Evolutionary conservation across 2,888 invertebrate species (phyloP), one percentile per base, ranked within the genome.

Genomic region (Cephus runcator): DNA sequence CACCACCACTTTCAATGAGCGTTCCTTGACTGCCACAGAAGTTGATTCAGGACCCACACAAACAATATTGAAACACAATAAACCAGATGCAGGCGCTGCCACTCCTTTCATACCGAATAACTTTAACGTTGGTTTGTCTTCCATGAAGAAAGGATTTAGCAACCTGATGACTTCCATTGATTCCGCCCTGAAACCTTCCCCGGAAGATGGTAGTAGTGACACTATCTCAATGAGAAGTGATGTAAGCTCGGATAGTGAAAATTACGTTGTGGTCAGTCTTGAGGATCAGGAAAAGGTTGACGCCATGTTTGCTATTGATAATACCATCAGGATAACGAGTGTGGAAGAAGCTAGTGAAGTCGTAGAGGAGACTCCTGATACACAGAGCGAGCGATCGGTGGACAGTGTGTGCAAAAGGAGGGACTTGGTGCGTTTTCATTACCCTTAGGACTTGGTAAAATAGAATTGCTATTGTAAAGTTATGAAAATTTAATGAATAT

Each of bases 301-400:
- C 80, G 93, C 94, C 1, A 94, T 87, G 34, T 91, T 91, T 75
- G 85, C 88, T 4, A 84, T 89, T 11, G 88, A 90, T 71, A 90
- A 88, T 83, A 83, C 85, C 0, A 88, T 88, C 40, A 87, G 88
- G 34, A 87, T 89, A 73, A 84, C 89, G 0, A 80, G 94, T 0
- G 95, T 97, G 6, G 97, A 97, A 88, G 95, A 96, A 68, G 97
- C 97, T 0, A 95, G 95, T n/a, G 97, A 97, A 88, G 97, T 97
- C 15, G 93, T 96, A 74, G 97, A 97, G 87, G 95, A 95, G 85
- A 94, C 94, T 23, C 94, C 94, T 3, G 96, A 96, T 0, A 96
- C 96, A 0, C 95, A 96, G n/a, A 97, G 96, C 83, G 97, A 97
- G 88, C 96, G 95, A 85, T 97, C 96, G 0, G 93, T 96, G 86